phyloP scores from a whole-genome alignment of 2,888 invertebrate species.

The Bruchidius siliquastri region DNA sequence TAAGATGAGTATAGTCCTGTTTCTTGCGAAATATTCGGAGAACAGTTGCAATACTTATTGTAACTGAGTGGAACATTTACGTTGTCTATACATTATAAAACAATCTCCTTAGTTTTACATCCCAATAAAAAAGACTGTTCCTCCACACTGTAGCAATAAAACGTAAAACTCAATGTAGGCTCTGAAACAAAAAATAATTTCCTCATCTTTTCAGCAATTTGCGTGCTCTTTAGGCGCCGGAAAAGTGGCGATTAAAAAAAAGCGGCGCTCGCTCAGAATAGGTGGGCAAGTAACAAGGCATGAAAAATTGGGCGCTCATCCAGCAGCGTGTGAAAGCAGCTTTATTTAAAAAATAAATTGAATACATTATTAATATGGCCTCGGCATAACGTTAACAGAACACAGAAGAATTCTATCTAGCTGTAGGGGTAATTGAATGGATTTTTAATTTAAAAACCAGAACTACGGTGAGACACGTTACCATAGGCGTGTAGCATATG shows the following conservation, averaged over 20 bases:
- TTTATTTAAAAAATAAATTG: constrained; percentile 5
- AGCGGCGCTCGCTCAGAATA: not conserved
- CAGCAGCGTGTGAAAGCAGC: not conserved
- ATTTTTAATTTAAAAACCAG: not conserved
- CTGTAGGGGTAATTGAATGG: not conserved
- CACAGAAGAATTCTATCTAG: not conserved
- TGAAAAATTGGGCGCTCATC: not conserved
- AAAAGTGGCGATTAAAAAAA: not conserved
- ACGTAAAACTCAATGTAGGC: not conserved
- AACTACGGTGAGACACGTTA: not conserved
- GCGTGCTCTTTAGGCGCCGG: not conserved
- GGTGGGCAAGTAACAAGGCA: not conserved
- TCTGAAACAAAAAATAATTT: not conserved
- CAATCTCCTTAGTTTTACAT: no score
- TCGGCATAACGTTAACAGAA: not conserved
- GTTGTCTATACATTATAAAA: no score
- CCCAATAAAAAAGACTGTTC: no score
- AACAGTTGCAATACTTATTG: no score
- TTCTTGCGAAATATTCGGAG: no score
- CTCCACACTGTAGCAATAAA: not conserved
- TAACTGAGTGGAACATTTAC: no score
- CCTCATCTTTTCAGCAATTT: not conserved
- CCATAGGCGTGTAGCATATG: not conserved
- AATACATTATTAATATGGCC: constrained; percentile 3
- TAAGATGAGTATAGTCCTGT: no score